phyloP scores from a whole-genome alignment of 2,888 invertebrate genomes.

The Nudaria mundana region DNA sequence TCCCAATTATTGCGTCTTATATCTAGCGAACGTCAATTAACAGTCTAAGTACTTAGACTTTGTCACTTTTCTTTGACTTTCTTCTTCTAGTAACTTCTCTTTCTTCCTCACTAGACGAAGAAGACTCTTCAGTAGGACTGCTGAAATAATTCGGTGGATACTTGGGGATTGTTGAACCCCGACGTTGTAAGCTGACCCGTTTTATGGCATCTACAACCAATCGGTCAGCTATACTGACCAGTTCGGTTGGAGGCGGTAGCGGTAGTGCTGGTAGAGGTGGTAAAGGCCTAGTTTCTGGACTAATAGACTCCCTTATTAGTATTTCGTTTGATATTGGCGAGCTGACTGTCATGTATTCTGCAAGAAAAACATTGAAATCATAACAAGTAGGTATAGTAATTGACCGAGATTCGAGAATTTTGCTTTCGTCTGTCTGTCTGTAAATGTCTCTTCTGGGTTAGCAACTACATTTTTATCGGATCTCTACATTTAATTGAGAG shows the following conservation, averaged over 20 bases:
- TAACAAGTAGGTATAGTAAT: background rate
- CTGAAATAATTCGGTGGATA: constrained; percentile 71
- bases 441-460: background rate
- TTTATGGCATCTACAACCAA: constrained; percentile 67
- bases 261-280: constrained; percentile 27
- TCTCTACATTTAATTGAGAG: too few species aligned
- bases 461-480: background rate
- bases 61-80: constrained; percentile 32
- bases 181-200: constrained; percentile 62
- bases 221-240: constrained; percentile 57
- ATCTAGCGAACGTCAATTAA: too few species aligned
- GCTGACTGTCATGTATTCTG: constrained; percentile 53
- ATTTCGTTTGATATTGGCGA: constrained; percentile 50
- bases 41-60: constrained; percentile 26
- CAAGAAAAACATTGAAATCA: constrained; percentile 26
- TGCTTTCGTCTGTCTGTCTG: background rate
- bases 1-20: too few species aligned
- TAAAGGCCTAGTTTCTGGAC: constrained; percentile 35
- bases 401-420: background rate
- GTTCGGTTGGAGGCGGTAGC: constrained; percentile 29
- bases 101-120: constrained; percentile 67
- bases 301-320: constrained; percentile 43
- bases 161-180: constrained; percentile 58
- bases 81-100: constrained; percentile 34
- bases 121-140: constrained; percentile 52